Base-by-base conservation (phyloP, 2,888 invertebrate species). In the Notodonta dromedarius region DNA sequence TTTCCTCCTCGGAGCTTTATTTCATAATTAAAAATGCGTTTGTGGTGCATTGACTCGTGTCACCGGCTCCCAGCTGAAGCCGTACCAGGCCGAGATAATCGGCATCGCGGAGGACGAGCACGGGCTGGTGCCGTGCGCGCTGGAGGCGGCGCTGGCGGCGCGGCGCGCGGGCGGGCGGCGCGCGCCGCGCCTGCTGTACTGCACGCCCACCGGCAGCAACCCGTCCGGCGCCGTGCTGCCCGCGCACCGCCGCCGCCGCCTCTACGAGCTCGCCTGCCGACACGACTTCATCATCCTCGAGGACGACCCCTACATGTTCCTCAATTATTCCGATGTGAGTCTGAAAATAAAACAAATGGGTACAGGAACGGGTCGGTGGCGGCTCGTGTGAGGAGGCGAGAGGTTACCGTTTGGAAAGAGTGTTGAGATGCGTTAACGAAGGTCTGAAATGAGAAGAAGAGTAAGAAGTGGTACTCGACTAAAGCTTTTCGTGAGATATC, bases 301-400 rank as follows among this genome's bases (percentile, higher is more conserved):
- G 82, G 97, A 97, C 77, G 97, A 97, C 85, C 96, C 97, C 0
- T 97, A 97, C 78, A 96, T 95, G 87, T 97, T 96, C 80, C 88
- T 97, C 78, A 96, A 96, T 82, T 97, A 96, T 84, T 88, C 94
- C 69, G 94, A 95, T 64, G 95, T 95, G 66, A 89, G 89, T 24
- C 1, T 24, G 1, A 2, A 24, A 24, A 24, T 24, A 24, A 24
- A 24, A 24, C 24, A 24, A 24, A 24, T 24, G 2, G 24, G 24
- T 24, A 24, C 24, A 24, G 24, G 24, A 24, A 24, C 24, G 24
- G 24, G 24, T 24, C 24, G 24, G 2, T 24, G 24, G 1, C 24
- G 24, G 24, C 1, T 24, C 24, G 24, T 24, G 24, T 24, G 24
- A 24, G 24, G 24, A 24, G 24, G 24, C 24, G 24, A 24, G 24